Evolutionary conservation across 2,888 invertebrate species (phyloP).

Genomic region (Idaea aversata): DNA sequence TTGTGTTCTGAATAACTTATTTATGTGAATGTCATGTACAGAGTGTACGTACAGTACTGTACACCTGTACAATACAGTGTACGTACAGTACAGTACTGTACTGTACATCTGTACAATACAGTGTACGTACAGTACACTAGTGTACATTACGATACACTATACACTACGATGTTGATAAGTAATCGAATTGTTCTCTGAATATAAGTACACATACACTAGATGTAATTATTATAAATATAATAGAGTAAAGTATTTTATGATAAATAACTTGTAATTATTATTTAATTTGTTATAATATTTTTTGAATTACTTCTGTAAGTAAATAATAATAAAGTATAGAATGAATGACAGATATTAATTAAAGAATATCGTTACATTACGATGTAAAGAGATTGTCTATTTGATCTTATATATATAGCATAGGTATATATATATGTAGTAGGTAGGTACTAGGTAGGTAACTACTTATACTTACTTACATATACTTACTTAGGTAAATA

Average conservation of each 20-base stretch:
- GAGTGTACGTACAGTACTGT: neutral
- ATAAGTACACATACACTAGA: slow-evolving; percentile 37
- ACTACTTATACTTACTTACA: too few species aligned
- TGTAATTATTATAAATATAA: slow-evolving; percentile 39
- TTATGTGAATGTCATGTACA: slow-evolving; percentile 24
- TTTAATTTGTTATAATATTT: slow-evolving; percentile 79
- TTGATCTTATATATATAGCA: slow-evolving; percentile 59
- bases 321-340: slow-evolving; percentile 48
- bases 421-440: slow-evolving; percentile 66
- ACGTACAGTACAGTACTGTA: too few species aligned
- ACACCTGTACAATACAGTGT: neutral
- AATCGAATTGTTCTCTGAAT: slow-evolving; percentile 68
- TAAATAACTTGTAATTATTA: slow-evolving; percentile 26
- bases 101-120: neutral
- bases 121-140: too few species aligned
- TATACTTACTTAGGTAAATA: too few species aligned
- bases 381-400: slow-evolving; percentile 81
- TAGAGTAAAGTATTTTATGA: slow-evolving; percentile 1
- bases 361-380: slow-evolving; percentile 79
- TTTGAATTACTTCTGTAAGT: slow-evolving; percentile 26
- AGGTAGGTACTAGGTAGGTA: too few species aligned
- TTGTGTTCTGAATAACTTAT: slow-evolving; percentile 62
- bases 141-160: too few species aligned
- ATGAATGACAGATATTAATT: slow-evolving; percentile 70
- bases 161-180: neutral